Percentiles rank a stretch among this genome's conserved stretches.
These are phyloP conservation scores for Eurytoma adleriae DNA, from an alignment of 2,888 invertebrate genomes.

Conservation along the genomic window DNA sequence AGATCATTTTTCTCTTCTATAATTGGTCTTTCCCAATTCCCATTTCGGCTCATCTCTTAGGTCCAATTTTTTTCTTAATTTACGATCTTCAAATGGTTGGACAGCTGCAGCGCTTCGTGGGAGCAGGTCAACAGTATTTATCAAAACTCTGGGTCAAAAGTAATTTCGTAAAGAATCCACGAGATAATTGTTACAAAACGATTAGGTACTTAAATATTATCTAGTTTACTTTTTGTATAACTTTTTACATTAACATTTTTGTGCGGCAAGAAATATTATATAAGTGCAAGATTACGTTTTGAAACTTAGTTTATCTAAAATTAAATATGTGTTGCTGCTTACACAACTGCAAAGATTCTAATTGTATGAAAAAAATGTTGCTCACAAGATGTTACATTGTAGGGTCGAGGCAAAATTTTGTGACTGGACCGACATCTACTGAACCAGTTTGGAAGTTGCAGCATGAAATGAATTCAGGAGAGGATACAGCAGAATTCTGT, in stretches of 20 bases:
- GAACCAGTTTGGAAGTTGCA: too few species aligned
- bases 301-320: too few species aligned
- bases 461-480: too few species aligned
- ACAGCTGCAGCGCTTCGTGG: constrained; percentile 59
- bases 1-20: constrained; percentile 48
- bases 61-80: constrained; percentile 68
- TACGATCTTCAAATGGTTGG: constrained; percentile 66
- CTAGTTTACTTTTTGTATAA: not conserved
- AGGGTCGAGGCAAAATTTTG: too few species aligned
- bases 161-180: constrained; percentile 72
- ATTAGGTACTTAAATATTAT: constrained; percentile 64
- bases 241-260: not conserved
- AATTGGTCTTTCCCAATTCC: constrained; percentile 38
- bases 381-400: too few species aligned
- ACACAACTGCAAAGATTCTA: too few species aligned
- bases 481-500: too few species aligned
- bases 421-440: too few species aligned
- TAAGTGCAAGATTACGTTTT: not conserved
- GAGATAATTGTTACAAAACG: constrained; percentile 64
- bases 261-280: not conserved
- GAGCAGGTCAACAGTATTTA: constrained; percentile 58
- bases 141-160: constrained; percentile 61
- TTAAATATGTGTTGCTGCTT: too few species aligned
- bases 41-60: constrained; percentile 7
- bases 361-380: too few species aligned